These are phyloP conservation scores for Anabas testudineus DNA, from an alignment of 2,797 vertebrate species.

Conservation along the genomic window DNA sequence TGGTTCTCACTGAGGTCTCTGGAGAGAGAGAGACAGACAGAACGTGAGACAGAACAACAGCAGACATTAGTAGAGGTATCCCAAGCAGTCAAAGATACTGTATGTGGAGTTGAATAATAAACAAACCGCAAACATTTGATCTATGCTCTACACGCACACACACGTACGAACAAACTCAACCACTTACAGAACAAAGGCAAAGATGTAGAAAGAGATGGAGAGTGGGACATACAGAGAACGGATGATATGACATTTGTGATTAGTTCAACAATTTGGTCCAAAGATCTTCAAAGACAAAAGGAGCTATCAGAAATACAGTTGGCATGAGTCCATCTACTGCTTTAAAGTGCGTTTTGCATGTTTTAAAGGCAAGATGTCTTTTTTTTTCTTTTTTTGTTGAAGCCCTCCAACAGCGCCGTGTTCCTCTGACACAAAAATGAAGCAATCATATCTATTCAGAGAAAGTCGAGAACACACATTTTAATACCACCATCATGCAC, in stretches of 20 bases:
- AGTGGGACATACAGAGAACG: slow-evolving; percentile 30
- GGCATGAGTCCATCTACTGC: slow-evolving; percentile 48
- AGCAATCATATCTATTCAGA: slow-evolving; percentile 48
- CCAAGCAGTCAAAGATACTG: slow-evolving; percentile 34
- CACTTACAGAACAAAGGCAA: slow-evolving; percentile 67
- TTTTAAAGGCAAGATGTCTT: slow-evolving; percentile 53
- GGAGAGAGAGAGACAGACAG: slow-evolving; percentile 58
- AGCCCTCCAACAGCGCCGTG: slow-evolving; percentile 20
- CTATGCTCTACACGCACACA: slow-evolving; percentile 18
- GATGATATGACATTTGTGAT: slow-evolving; percentile 82
- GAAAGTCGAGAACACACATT: slow-evolving; percentile 33
- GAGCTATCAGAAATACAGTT: slow-evolving; percentile 63
- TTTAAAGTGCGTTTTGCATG: slow-evolving; percentile 40
- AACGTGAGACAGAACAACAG: slow-evolving; percentile 38
- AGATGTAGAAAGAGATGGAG: slow-evolving; percentile 53
- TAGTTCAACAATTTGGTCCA: slow-evolving; percentile 74
- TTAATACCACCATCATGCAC: slow-evolving; percentile 3
- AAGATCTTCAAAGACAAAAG: slow-evolving; percentile 79
- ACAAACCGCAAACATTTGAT: slow-evolving; percentile 64
- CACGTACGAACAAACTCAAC: slow-evolving; percentile 10
- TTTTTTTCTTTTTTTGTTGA: slow-evolving; percentile 4
- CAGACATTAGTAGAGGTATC: slow-evolving; percentile 57
- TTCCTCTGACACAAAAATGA: slow-evolving; percentile 39
- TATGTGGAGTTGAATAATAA: slow-evolving; percentile 55
- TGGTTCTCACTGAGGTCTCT: slow-evolving; percentile 99